Evolutionary conservation across 2,797 vertebrate species (phyloP).

Genomic region (Bryconaethiops microstoma): DNA sequence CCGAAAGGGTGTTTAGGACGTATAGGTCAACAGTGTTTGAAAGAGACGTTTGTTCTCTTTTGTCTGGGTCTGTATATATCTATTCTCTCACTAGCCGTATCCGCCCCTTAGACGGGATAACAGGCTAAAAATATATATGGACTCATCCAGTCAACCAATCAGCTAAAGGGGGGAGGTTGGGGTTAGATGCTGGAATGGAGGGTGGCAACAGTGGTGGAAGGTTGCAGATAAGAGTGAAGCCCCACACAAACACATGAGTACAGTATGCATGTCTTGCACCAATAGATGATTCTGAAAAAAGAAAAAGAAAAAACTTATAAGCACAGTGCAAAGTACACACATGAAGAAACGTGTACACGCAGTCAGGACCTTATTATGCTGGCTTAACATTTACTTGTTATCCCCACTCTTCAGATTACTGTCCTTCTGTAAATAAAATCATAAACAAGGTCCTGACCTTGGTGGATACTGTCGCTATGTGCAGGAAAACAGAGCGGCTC

Average conservation of each 20-base stretch:
- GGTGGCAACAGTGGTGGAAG: slow-evolving; percentile 40
- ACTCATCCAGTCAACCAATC: slow-evolving; percentile 58
- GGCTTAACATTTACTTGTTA: slow-evolving; percentile 9
- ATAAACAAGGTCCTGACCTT: slow-evolving; percentile 32
- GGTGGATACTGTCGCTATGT: slow-evolving; percentile 46
- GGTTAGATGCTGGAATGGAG: slow-evolving; percentile 47
- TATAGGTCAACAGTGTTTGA: slow-evolving; percentile 21
- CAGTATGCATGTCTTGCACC: slow-evolving; percentile 21
- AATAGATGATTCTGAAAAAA: slow-evolving; percentile 14
- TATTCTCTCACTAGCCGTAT: slow-evolving; percentile 51
- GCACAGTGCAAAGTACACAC: neutral
- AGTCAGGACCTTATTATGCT: neutral
- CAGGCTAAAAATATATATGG: slow-evolving; percentile 61
- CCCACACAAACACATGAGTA: slow-evolving; percentile 14
- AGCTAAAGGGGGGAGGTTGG: slow-evolving; percentile 41
- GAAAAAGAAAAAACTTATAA: neutral
- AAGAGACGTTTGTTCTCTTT: slow-evolving; percentile 36
- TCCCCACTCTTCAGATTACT: neutral
- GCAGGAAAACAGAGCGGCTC: slow-evolving; percentile 46
- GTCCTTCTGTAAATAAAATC: slow-evolving; percentile 39
- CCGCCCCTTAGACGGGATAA: slow-evolving; percentile 55
- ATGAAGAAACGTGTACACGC: slow-evolving; percentile 2
- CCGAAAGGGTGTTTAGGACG: neutral
- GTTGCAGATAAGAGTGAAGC: slow-evolving; percentile 42
- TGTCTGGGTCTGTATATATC: slow-evolving; percentile 51